Conservation (phyloP, 2,888 invertebrate species). For the Achlya flavicornis region DNA sequence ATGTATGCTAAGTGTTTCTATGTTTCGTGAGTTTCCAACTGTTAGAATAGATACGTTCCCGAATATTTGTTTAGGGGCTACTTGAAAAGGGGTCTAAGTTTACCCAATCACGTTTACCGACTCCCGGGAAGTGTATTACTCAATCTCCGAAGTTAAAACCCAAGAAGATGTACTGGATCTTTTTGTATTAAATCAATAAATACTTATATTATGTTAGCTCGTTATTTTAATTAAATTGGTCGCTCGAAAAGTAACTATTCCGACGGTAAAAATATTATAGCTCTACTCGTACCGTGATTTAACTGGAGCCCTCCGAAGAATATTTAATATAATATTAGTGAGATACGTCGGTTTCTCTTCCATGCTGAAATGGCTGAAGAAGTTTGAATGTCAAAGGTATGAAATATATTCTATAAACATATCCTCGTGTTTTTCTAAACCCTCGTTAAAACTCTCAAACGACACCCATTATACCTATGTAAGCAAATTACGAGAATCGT, state of each 20-base stretch:
- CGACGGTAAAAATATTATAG: too few relatives aligned
- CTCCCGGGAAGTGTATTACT: constrained; percentile 9
- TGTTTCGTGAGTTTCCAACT: constrained; percentile 9
- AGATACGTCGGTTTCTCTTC: too few relatives aligned
- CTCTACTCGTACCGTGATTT: too few relatives aligned
- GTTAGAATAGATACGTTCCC: neutral
- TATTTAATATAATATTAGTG: too few relatives aligned
- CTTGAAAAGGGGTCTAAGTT: constrained; percentile 7
- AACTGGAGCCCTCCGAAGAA: too few relatives aligned
- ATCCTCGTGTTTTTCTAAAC: too few relatives aligned
- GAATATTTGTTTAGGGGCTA: constrained; percentile 10
- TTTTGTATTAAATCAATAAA: neutral
- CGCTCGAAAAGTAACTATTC: neutral
- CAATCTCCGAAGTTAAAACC: constrained; percentile 8
- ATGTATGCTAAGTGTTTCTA: constrained; percentile 18
- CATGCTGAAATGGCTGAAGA: too few relatives aligned
- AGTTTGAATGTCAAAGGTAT: too few relatives aligned
- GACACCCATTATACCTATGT: too few relatives aligned
- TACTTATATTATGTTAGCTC: neutral
- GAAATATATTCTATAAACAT: too few relatives aligned
- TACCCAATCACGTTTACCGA: neutral
- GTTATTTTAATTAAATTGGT: neutral
- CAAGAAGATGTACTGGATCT: constrained; percentile 3
- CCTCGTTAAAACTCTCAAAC: too few relatives aligned
- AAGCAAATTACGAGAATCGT: too few relatives aligned